Evolutionary conservation across 2,797 vertebrate species (phyloP).

Genomic region (Tarsius wallacei): DNA sequence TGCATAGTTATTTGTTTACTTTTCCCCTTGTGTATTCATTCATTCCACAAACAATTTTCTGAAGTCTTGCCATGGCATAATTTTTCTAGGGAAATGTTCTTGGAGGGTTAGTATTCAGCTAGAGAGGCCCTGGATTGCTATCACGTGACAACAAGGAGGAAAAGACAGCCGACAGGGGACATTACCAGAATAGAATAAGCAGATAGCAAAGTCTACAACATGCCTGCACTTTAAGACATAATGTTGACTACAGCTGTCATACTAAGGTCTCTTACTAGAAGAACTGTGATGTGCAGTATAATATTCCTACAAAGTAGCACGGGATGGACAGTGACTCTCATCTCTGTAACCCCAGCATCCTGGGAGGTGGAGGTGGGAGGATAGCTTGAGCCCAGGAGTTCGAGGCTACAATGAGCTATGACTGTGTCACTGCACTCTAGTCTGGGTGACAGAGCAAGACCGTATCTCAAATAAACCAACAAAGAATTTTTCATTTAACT

Average conservation of each 20-base stretch:
- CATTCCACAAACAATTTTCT: neutral
- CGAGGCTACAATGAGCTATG: too few species aligned
- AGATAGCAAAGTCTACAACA: neutral
- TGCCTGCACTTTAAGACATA: neutral
- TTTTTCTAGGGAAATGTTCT: neutral
- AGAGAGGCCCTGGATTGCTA: neutral
- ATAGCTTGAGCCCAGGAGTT: too few species aligned
- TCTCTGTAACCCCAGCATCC: too few species aligned
- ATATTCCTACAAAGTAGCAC: neutral
- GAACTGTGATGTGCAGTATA: neutral
- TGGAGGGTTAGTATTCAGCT: neutral
- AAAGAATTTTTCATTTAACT: neutral
- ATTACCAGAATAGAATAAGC: neutral
- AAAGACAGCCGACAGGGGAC: neutral
- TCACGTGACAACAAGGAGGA: neutral
- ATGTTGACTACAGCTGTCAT: neutral
- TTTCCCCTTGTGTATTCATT: neutral
- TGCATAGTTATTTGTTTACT: neutral
- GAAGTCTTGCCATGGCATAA: neutral
- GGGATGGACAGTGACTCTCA: too few species aligned
- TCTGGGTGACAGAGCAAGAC: too few species aligned
- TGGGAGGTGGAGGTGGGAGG: too few species aligned
- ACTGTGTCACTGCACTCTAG: too few species aligned
- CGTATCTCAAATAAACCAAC: too few species aligned
- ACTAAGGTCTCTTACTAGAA: neutral